Percentiles rank a stretch among this genome's conserved stretches.
Conservation (phyloP, 2,888 invertebrate species). For the Heteropelma amictum region DNA sequence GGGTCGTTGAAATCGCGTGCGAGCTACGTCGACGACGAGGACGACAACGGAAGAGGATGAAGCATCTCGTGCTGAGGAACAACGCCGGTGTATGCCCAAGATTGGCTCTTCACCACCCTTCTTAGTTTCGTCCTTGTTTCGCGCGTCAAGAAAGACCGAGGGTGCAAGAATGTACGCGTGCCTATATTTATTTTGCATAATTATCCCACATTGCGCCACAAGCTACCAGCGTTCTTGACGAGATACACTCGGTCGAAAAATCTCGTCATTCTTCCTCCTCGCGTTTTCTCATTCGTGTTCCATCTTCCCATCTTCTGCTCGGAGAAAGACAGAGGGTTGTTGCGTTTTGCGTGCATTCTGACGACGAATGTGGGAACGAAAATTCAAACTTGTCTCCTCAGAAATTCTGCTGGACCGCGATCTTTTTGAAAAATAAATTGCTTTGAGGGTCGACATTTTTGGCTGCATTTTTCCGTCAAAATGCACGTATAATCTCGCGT, state of each 20-base stretch:
- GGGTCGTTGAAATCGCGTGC: conserved; percentile 70
- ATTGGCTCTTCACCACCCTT: neutral
- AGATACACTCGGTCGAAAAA: conserved; percentile 44
- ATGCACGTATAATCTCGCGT: conserved; percentile 1
- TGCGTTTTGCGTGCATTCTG: conserved; percentile 26
- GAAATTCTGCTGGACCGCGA: too few species aligned
- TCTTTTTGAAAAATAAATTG: too few species aligned
- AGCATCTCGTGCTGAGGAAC: conserved; percentile 36
- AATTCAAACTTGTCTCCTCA: too few species aligned
- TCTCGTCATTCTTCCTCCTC: conserved; percentile 48
- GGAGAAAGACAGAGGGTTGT: neutral
- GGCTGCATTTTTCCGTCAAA: neutral
- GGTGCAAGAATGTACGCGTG: conserved; percentile 70
- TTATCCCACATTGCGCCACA: conserved; percentile 63
- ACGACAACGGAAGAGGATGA: conserved; percentile 30
- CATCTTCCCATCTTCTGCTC: neutral
- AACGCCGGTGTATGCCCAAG: conserved; percentile 5
- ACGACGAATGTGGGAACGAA: too few species aligned
- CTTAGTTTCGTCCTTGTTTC: conserved; percentile 31
- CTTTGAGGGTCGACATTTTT: neutral
- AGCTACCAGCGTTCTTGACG: conserved; percentile 1
- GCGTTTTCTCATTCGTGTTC: conserved; percentile 3
- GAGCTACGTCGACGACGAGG: conserved; percentile 54
- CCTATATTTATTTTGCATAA: conserved; percentile 74
- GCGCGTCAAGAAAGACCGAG: conserved; percentile 47